These are phyloP conservation scores for Brachyopa scutellaris DNA, from an alignment of 2,888 invertebrate species.

Conservation along the genomic window DNA sequence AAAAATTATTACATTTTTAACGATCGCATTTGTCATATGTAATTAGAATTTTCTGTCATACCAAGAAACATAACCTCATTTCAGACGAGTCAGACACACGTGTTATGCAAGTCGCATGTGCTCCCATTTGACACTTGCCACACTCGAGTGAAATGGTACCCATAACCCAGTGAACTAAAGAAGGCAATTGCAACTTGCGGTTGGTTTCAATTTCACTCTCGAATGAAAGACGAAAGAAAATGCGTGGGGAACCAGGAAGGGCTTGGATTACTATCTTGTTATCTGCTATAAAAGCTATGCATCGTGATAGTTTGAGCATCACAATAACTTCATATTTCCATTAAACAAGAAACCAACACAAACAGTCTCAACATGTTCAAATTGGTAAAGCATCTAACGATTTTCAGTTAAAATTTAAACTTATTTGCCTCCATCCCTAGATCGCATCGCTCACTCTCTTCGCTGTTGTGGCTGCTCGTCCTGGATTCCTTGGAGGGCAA, in stretches of 20 bases:
- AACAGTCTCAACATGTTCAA: slow-evolving; percentile 36
- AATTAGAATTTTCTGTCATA: too few relatives aligned
- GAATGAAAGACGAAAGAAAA: slow-evolving; percentile 2
- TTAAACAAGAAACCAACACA: neutral
- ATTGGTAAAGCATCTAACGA: neutral
- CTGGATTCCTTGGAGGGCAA: slow-evolving; percentile 22
- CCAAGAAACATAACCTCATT: slow-evolving; percentile 21
- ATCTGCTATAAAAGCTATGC: slow-evolving; percentile 28
- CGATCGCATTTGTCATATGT: too few relatives aligned
- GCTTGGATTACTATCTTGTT: neutral
- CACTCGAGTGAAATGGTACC: slow-evolving; percentile 22
- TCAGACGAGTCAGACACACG: neutral
- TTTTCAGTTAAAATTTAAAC: neutral
- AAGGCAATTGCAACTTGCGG: slow-evolving; percentile 5
- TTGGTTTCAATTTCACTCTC: slow-evolving; percentile 54
- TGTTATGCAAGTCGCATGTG: neutral
- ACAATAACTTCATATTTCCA: slow-evolving; percentile 14
- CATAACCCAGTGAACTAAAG: slow-evolving; percentile 7
- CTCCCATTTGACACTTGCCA: neutral
- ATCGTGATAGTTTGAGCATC: slow-evolving; percentile 3
- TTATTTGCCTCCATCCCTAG: neutral
- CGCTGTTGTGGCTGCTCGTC: slow-evolving; percentile 33
- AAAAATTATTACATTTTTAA: too few relatives aligned
- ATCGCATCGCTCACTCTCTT: slow-evolving; percentile 20
- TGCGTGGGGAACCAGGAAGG: slow-evolving; percentile 25